Conservation (phyloP, 2,888 invertebrate genomes). For the Metallyticus violacea region DNA sequence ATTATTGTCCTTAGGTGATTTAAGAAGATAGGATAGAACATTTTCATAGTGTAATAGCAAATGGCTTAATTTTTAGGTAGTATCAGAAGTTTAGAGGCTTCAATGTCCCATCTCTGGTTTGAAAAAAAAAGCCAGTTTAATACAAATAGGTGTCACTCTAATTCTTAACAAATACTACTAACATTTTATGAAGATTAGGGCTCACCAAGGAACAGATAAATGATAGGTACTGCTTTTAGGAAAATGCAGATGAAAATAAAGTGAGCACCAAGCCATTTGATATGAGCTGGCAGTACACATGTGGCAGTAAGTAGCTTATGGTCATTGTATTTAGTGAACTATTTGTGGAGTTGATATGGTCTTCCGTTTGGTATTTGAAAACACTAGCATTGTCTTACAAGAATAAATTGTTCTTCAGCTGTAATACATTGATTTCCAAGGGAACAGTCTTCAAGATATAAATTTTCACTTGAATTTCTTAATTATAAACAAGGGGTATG, state of each 20-base stretch:
- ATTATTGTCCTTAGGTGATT: no score
- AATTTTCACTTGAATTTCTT: no score
- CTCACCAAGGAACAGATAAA: not conserved
- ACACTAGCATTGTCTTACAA: not conserved
- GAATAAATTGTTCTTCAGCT: not conserved
- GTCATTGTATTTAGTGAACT: not conserved
- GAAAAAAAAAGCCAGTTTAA: not conserved
- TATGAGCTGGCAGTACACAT: not conserved
- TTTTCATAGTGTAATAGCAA: no score
- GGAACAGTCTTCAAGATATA: not conserved
- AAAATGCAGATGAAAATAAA: not conserved
- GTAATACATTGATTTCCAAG: not conserved
- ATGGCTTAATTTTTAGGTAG: no score
- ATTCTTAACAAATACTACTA: not conserved
- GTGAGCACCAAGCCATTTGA: not conserved
- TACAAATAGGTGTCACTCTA: not conserved
- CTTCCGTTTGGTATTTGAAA: not conserved
- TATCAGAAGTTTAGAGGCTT: not conserved
- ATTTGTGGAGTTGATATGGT: not conserved
- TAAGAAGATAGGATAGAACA: no score
- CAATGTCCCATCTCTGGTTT: not conserved
- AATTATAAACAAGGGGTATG: no score
- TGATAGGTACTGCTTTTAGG: not conserved
- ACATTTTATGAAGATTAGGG: not conserved
- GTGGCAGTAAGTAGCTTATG: not conserved